Evolutionary conservation across 2,888 invertebrate genomes (phyloP).

Genomic region (Unio delphinus): DNA sequence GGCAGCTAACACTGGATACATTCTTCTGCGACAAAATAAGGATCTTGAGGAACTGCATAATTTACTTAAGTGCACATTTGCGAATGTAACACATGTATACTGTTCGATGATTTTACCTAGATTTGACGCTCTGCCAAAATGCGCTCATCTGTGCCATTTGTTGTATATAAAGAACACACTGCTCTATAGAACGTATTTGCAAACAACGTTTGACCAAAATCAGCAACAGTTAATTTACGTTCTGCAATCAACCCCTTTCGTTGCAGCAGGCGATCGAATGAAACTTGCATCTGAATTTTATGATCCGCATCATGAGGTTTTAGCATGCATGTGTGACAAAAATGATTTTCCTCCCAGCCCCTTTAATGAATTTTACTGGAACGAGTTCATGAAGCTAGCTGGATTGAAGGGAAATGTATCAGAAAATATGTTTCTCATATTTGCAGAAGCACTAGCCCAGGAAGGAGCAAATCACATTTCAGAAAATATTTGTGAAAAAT

Average conservation of each 20-base stretch:
- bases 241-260: slow-evolving; percentile 8
- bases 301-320: slow-evolving; percentile 5
- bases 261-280: slow-evolving; percentile 1
- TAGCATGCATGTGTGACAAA: slow-evolving; percentile 6
- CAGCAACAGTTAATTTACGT: slow-evolving; percentile 1
- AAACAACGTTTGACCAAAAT: not conserved
- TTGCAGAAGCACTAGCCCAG: slow-evolving; percentile 17
- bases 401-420: slow-evolving; percentile 20
- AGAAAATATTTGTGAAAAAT: slow-evolving; percentile 1
- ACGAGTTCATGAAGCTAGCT: slow-evolving; percentile 6
- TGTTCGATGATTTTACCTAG: slow-evolving; percentile 8
- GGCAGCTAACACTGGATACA: slow-evolving; percentile 10
- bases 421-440: slow-evolving; percentile 17
- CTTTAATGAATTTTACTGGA: slow-evolving; percentile 9
- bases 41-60: not conserved
- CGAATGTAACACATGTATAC: slow-evolving; percentile 1
- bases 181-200: not conserved
- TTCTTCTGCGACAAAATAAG: slow-evolving; percentile 12
- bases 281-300: slow-evolving; percentile 14
- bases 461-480: not conserved
- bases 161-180: not conserved
- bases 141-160: slow-evolving; percentile 3
- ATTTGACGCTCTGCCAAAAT: not conserved
- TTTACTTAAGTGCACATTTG: not conserved
- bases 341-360: slow-evolving; percentile 15